Evolutionary conservation across 2,888 invertebrate species (phyloP), one percentile per base, ranked within the genome.

Genomic region (Cryptus viduatorius): DNA sequence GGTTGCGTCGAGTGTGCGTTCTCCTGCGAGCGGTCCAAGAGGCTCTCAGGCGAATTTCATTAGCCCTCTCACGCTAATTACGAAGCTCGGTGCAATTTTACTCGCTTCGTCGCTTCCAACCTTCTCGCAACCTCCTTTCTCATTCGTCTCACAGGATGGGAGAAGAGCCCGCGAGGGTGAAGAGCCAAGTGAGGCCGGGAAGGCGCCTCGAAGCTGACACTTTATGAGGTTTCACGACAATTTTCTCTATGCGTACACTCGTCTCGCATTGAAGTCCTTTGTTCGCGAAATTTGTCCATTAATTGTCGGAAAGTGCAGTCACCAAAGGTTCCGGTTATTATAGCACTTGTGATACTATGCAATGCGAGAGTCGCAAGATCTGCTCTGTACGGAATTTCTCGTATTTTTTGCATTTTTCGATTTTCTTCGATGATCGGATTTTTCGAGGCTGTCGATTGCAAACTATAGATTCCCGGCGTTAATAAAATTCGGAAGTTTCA

Each of bases 31-130:
- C 56, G 10, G 69, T 65, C 12, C 31, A 53, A 65, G 37, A 65
- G 64, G 61, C 72, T 72, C 82, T 82, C 59, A 61, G 59, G 72
- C 29, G 68, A 82, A 82, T 56, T 76, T 83, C 71, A 80, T 83
- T 71, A 83, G 56, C 16, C 16, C 19, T 24, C 59, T 59, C 56
- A 10, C 48, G 37, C 56, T 80, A 80, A 80, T 83, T 80, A 61
- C 67, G 31, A 64, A 31, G 14, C 76, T 46, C 72, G 29, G 71
- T 46, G 65, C 50, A 80, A 73, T 80, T 83, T 83, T 71, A 80
- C 42, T 80, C 67, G 72, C 67, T 19, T 68, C 42, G 73, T 71
- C 69, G 64, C 69, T 67, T 53, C 53, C 14, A 42, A 31, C 56
- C 56, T 65, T 5, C 42, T 53, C 44, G 29, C 37, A 12, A 29